Conservation (phyloP, 2,113 vertebrate genomes). For the Bos javanicus region DNA sequence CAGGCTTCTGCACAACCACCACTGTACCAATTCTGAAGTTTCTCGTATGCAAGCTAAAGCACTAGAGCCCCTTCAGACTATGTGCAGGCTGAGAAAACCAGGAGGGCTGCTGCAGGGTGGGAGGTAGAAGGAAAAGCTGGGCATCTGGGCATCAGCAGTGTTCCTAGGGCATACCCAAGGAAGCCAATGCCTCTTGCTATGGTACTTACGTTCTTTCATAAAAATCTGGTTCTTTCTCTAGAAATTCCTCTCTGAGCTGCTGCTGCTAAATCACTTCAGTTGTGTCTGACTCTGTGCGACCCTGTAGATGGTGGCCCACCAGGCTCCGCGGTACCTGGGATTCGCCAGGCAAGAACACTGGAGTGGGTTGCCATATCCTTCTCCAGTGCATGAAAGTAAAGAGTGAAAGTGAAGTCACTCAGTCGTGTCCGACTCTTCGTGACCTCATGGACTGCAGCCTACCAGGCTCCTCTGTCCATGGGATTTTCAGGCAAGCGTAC, state of each 20-base stretch:
- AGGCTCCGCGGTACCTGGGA: accelerated
- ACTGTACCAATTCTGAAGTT: not conserved
- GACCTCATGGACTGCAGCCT: too few relatives aligned
- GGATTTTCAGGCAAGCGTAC: not conserved
- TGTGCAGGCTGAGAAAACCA: not conserved
- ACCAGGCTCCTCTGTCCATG: not conserved
- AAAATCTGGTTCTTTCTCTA: not conserved
- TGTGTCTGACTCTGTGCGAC: accelerated
- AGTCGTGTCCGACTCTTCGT: accelerated
- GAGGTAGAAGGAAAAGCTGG: not conserved
- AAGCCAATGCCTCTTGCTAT: not conserved
- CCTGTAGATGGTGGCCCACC: not conserved
- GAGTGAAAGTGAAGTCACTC: too few relatives aligned
- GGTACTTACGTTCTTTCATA: not conserved
- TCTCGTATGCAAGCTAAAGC: not conserved
- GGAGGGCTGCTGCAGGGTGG: not conserved
- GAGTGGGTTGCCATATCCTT: too few relatives aligned
- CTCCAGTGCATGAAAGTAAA: too few relatives aligned
- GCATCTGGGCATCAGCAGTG: not conserved
- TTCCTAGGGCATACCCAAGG: not conserved
- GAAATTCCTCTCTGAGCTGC: not conserved
- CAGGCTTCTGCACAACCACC: not conserved
- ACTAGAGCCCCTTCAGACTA: not conserved
- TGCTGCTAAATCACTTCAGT: not conserved
- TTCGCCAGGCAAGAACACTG: too few relatives aligned